Base-by-base conservation (phyloP, 2,797 vertebrate genomes). In the Manis javanica region DNA sequence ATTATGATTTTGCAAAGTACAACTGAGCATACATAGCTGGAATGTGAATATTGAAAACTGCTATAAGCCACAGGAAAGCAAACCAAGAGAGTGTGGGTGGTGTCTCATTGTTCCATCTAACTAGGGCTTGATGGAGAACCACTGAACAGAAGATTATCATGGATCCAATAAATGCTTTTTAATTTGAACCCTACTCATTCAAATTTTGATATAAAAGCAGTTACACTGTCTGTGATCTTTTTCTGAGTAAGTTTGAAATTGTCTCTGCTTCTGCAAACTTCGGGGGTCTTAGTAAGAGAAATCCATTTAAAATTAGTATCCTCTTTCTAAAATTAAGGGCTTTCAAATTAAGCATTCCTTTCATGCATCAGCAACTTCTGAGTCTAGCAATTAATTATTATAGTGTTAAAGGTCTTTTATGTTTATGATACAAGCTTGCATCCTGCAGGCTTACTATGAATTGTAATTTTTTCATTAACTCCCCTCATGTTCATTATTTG, bases 321-420 rank as follows among this genome's bases (percentile, higher is more conserved):
- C 71, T 81, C 94, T 95, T 87, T 85, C 51, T 93, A 83, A 87
- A 95, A 82, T 74, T 61, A 51, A 87, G n/a, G 81, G 4, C 84
- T 92, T 91, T 88, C 77, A 66, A 64, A 96, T 96, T 96, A 96
- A 93, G 24, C 51, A 90, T 94, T 96, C 79, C 15, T 93, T 93
- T 93, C 95, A 95, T 94, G 96, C 90, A 53, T 91, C 95, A 78
- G 94, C 66, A 85, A 82, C 78, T 97, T 95, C 83, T 29, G 71
- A 93, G 77, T 92, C 94, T 74, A 63, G 87, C 95, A 89, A 96
- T 97, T 97, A 97, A 97, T 98, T 97, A 96, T 49, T 77, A 1
- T 78, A 91, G 94, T 88, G 95, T 93, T 97, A 97, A 98, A 97
- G 96, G 90, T 97, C 97, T 96, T 96, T 95, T 64, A 74, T 97